Evolutionary conservation across 2,797 vertebrate species (phyloP).

Genomic region (Pseudochaenichthys georgianus): DNA sequence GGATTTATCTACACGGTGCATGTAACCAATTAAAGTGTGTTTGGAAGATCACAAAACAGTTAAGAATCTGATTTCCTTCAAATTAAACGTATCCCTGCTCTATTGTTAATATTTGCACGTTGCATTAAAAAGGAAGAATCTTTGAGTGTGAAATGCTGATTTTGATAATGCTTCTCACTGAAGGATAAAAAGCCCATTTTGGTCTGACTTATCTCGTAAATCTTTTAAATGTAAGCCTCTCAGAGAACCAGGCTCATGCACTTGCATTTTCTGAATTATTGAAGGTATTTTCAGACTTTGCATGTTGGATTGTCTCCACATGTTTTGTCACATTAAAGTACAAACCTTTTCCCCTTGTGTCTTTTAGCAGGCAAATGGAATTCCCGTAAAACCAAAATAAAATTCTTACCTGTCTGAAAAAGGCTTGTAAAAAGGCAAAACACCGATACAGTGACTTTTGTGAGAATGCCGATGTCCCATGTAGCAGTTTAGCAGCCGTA

Average conservation of each 20-base stretch:
- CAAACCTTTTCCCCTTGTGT: conserved; percentile 19
- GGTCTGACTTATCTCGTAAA: conserved; percentile 46
- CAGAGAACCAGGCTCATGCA: conserved; percentile 23
- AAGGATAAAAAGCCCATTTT: conserved; percentile 55
- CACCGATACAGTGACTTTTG: not conserved
- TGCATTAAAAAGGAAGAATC: conserved; percentile 42
- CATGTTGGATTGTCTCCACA: conserved; percentile 22
- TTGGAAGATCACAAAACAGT: conserved; percentile 45
- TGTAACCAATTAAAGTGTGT: conserved; percentile 39
- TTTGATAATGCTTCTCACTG: conserved; percentile 51
- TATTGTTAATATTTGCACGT: conserved; percentile 62
- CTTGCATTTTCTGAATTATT: conserved; percentile 57
- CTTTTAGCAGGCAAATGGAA: conserved; percentile 6
- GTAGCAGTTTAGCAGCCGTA: conserved; percentile 98
- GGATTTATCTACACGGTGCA: conserved; percentile 27
- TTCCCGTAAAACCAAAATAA: conserved; percentile 13
- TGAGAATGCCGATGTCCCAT: conserved; percentile 83
- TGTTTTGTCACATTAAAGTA: conserved; percentile 21
- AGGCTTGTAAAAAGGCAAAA: conserved; percentile 33
- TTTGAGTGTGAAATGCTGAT: conserved; percentile 49
- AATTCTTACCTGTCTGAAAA: conserved; percentile 69
- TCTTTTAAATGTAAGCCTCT: conserved; percentile 54
- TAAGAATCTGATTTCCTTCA: conserved; percentile 49
- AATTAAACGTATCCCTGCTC: conserved; percentile 50
- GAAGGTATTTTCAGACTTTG: conserved; percentile 48